Conservation (phyloP, 2,113 vertebrate species). For the Perognathus longimembris region DNA sequence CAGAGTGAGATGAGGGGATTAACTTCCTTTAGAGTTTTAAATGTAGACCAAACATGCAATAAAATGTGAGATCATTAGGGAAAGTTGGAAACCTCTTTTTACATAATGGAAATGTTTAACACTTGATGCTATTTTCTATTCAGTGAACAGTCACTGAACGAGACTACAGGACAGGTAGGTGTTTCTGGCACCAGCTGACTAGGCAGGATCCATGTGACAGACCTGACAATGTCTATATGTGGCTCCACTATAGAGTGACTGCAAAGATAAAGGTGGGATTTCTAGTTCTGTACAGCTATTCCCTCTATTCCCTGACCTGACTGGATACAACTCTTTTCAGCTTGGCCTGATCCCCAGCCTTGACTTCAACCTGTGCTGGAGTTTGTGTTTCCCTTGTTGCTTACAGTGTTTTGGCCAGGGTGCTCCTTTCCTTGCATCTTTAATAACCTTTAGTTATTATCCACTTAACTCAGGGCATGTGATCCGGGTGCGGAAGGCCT, state of each 20-base stretch:
- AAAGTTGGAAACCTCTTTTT: background rate
- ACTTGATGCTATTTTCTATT: background rate
- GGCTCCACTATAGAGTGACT: too few relatives aligned
- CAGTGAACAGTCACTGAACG: background rate
- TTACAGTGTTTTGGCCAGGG: background rate
- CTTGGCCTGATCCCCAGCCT: background rate
- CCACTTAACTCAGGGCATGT: background rate
- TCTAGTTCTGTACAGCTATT: background rate
- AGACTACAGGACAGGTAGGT: background rate
- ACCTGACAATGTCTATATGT: background rate
- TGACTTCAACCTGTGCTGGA: background rate
- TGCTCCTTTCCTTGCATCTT: background rate
- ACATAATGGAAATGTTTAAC: background rate
- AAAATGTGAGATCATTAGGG: background rate
- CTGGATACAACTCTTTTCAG: background rate
- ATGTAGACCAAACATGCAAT: background rate
- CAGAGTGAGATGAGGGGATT: background rate
- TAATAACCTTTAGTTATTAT: background rate
- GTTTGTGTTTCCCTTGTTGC: background rate
- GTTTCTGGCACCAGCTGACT: background rate
- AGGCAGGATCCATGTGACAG: background rate
- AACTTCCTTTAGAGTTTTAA: background rate
- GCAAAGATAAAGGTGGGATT: background rate
- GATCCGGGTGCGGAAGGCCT: background rate
- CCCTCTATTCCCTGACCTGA: background rate